Base-by-base conservation (phyloP, 2,113 vertebrate species). In the Typhlomys cinereus region DNA sequence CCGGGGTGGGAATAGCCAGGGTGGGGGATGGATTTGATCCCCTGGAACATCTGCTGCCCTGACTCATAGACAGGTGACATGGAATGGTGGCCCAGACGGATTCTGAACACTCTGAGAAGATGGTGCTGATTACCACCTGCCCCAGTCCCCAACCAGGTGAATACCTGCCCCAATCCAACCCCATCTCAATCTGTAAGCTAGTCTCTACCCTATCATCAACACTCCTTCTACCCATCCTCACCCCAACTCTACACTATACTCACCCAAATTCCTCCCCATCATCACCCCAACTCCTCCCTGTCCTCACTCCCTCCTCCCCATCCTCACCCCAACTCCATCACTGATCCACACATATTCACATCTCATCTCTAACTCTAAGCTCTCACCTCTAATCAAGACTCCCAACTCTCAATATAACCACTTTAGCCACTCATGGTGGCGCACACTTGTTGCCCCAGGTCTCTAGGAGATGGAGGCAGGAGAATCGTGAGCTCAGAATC, bases 11-110 rank as follows among this genome's bases (percentile, higher is more conserved):
- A 31, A 76, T 91, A 96, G 59, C 73, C 69, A 0, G 96, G 96
- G 73, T 97, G 95, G 1, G 96, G 94, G 69, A 97, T 95, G 81
- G 96, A 89, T 2, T 67, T 92, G 59, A 95, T 0, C 0, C 92
- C 95, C 1, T 10, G 31, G 14, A 95, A 78, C 67, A 79, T 12
- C 92, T 95, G 95, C 64, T 95, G 94, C 9, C 94, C 92, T 0
- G 78, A 48, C 25, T 95, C 89, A 0, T 79, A 95, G 0, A 61
- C 1, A 0, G 92, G 86, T 0, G 95, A 91, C 80, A 66, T 25
- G 31, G 61, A 70, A 5, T 64, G 57, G 80, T 92, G 96, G 81
- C 96, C 96, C 0, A 97, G 96, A 1, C 84, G 71, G 46, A 96
- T 78, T 44, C 41, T 64, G 88, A 74, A 86, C 20, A 80, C 14